phyloP scores from a whole-genome alignment of 2,888 invertebrate genomes.

The Pycnomerus fuliginosus region DNA sequence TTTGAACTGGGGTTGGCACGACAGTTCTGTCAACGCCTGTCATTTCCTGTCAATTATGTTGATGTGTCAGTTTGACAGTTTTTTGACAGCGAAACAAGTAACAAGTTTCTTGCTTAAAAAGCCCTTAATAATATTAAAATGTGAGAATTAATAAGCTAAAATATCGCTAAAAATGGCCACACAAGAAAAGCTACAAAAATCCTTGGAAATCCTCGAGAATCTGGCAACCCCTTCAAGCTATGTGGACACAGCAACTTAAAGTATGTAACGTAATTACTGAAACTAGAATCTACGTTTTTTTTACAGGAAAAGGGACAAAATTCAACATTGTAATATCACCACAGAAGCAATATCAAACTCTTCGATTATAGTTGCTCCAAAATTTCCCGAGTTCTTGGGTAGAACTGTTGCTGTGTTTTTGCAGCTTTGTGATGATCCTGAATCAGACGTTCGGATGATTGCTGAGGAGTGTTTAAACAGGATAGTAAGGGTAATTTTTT shows the following conservation, averaged over 20 bases:
- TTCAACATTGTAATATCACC: conserved; percentile 68
- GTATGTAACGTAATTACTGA: too few species aligned
- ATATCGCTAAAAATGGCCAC: conserved; percentile 51
- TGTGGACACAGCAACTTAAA: too few species aligned
- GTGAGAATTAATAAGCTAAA: too few species aligned
- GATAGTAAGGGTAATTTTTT: conserved; percentile 66
- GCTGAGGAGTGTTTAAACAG: conserved; percentile 81
- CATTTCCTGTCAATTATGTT: too few species aligned
- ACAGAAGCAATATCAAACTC: conserved; percentile 70
- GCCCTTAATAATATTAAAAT: too few species aligned
- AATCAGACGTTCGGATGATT: conserved; percentile 75
- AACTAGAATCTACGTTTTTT: too few species aligned
- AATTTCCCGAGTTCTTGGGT: conserved; percentile 66
- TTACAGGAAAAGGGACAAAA: conserved; percentile 70
- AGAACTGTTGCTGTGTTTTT: conserved; percentile 71
- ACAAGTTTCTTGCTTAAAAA: too few species aligned
- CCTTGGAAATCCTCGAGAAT: conserved; percentile 46
- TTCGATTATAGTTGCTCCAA: conserved; percentile 60
- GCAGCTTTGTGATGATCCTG: conserved; percentile 71
- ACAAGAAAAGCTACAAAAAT: conserved; percentile 51
- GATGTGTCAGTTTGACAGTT: too few species aligned
- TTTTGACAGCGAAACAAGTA: too few species aligned
- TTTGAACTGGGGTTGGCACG: too few species aligned
- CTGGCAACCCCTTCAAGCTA: too few species aligned
- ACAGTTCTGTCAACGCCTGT: too few species aligned